A percentile compares a stretch with the other conserved stretches of the same genome.
Conservation (phyloP, 2,113 vertebrate genomes). For the Antidorcas marsupialis region DNA sequence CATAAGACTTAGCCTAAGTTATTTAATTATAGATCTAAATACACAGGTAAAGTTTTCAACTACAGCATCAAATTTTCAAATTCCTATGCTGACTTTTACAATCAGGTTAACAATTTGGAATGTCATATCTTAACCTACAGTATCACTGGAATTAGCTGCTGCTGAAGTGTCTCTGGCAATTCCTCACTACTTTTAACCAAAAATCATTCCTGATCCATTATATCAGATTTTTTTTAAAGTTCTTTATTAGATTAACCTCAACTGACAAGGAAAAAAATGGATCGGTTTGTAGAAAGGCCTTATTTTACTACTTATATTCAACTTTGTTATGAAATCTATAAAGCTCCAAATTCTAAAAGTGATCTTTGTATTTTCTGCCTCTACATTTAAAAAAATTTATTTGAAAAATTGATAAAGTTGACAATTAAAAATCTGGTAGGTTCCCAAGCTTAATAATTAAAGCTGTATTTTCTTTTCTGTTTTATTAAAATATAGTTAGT, state of each 20-base stretch:
- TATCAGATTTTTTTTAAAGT: background rate
- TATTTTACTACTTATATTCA: background rate
- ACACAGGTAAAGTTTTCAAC: background rate
- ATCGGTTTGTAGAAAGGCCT: background rate
- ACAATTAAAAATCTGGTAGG: constrained; percentile 10
- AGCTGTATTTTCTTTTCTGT: constrained; percentile 76
- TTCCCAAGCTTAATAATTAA: constrained; percentile 29
- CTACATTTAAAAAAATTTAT: background rate
- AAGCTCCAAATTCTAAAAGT: background rate
- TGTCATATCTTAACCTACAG: constrained; percentile 61
- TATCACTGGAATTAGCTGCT: constrained; percentile 35
- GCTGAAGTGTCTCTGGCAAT: constrained; percentile 49
- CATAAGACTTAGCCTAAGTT: background rate
- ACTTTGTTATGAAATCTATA: background rate
- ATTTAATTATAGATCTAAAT: constrained; percentile 17
- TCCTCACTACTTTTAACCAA: constrained; percentile 28
- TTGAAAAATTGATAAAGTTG: constrained; percentile 20
- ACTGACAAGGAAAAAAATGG: background rate
- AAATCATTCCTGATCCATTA: constrained; percentile 18
- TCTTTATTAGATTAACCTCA: background rate
- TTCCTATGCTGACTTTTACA: background rate
- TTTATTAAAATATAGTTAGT: constrained; percentile 59
- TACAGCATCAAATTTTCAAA: background rate
- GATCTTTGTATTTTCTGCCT: background rate
- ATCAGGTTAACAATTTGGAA: constrained; percentile 28